phyloP scores from a whole-genome alignment of 1,140 invertebrate genomes.

The Drosophila tani region DNA sequence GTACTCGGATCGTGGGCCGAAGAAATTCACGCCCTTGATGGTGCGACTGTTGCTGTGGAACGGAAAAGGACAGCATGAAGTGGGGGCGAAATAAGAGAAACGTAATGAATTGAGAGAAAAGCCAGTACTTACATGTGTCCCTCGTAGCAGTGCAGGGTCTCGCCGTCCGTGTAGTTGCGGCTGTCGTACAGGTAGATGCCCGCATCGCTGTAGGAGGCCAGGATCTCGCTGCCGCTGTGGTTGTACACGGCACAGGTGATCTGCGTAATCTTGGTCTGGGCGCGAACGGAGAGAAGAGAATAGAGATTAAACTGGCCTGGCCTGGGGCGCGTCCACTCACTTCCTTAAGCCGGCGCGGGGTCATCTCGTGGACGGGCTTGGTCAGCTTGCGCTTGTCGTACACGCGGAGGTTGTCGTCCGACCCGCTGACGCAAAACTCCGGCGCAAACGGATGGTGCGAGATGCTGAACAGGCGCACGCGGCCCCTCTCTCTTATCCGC shows the following conservation, averaged over 20 bases:
- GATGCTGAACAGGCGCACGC: slow-evolving; percentile 92
- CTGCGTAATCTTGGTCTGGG: slow-evolving; percentile 85
- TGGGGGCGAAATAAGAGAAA: no score
- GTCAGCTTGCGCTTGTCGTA: slow-evolving; percentile 90
- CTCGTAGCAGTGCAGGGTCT: slow-evolving; percentile 91
- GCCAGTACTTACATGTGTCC: slow-evolving; percentile 87
- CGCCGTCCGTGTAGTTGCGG: slow-evolving; percentile 85
- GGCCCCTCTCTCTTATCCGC: slow-evolving; percentile 76
- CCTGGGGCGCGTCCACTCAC: slow-evolving; percentile 39
- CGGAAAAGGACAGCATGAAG: background rate
- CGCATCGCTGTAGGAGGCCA: slow-evolving; percentile 97
- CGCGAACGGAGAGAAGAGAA: slow-evolving; percentile 1
- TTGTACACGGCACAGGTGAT: slow-evolving; percentile 96
- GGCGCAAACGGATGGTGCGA: slow-evolving; percentile 92
- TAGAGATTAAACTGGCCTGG: slow-evolving; percentile 18
- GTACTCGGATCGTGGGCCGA: slow-evolving; percentile 95
- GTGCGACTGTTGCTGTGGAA: slow-evolving; percentile 89
- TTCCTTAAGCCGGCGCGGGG: slow-evolving; percentile 75
- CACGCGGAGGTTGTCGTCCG: slow-evolving; percentile 87
- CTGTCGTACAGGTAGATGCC: slow-evolving; percentile 96
- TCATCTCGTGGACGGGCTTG: slow-evolving; percentile 85
- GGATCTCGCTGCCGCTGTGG: slow-evolving; percentile 94
- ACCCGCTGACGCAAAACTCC: slow-evolving; percentile 93
- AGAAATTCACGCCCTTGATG: slow-evolving; percentile 97
- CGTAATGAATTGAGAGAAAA: background rate